These are phyloP conservation scores for Mythimna ferrago DNA, from an alignment of 2,888 invertebrate species.

Conservation along the genomic window DNA sequence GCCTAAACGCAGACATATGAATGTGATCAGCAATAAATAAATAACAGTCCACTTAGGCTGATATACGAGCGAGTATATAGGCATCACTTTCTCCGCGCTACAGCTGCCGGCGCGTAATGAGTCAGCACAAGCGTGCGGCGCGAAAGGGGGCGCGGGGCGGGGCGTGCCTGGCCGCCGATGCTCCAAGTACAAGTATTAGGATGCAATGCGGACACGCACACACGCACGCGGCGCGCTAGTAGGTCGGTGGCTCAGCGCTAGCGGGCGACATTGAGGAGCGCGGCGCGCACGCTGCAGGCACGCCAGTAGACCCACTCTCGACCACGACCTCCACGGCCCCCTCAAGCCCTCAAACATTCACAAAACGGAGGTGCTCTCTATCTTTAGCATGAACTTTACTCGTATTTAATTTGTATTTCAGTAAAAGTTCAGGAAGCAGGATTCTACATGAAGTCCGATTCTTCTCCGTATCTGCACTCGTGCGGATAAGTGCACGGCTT, in stretches of 20 bases:
- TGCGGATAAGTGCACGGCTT: too few relatives aligned
- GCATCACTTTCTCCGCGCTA: constrained; percentile 7
- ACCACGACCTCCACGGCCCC: too few relatives aligned
- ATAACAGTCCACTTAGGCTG: constrained; percentile 5
- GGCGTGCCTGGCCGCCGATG: not conserved
- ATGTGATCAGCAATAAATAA: constrained; percentile 5
- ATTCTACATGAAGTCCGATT: too few relatives aligned
- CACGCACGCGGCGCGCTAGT: not conserved
- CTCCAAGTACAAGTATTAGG: not conserved
- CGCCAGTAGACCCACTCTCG: too few relatives aligned
- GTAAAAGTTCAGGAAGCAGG: too few relatives aligned
- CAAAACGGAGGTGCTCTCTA: too few relatives aligned
- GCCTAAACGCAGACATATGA: not conserved
- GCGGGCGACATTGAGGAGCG: too few relatives aligned
- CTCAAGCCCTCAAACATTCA: too few relatives aligned
- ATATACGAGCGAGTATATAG: not conserved
- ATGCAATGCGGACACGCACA: too few relatives aligned
- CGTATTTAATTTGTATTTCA: too few relatives aligned
- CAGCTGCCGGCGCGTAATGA: constrained; percentile 11
- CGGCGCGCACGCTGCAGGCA: not conserved
- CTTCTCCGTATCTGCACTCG: too few relatives aligned
- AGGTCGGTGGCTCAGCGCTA: not conserved
- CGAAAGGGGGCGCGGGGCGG: not conserved
- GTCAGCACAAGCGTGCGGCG: not conserved
- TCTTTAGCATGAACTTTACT: too few relatives aligned